Base-by-base conservation (phyloP, 1,140 invertebrate species). In the Sycobia sp. region DNA sequence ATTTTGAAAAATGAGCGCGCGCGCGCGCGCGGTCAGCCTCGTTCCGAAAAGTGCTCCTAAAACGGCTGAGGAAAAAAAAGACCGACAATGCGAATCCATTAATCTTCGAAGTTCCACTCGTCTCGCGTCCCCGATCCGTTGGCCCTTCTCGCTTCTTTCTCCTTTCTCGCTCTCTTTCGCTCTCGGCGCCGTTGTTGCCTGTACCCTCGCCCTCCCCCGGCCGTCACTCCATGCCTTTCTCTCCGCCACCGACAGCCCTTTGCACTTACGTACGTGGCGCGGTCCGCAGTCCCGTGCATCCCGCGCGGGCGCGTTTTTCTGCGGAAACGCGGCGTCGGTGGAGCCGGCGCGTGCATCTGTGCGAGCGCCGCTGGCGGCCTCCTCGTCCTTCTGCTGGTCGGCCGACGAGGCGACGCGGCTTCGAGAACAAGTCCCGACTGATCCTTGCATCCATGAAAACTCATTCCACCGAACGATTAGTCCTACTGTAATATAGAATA, bases 51-150 rank as follows among this genome's bases (percentile, higher is more conserved):
- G 73, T 75, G 71, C 67, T 71, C 67, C 68, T 72, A 73, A 75
- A 75, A 73, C 69, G 70, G 70, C 61, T 73, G 71, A 75, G n/a
- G n/a, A n/a, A n/a, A n/a, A 75, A 74, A 75, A 75, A 75, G 71
- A 72, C 71, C 69, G 70, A 73, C 73, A 75, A 75, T 75, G 68
- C 70, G 67, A 71, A 72, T 71, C 72, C 73, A 75, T 75, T 73
- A 75, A 73, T 75, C 73, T 75, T 73, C 34, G 16, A 2, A 13
- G 9, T 22, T 22, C 11, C 22, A n/a, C 29, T n/a, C 22, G 3
- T 23, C 22, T 14, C 3, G 1, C 14, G 3, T 2, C 18, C 11
- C 22, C 18, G 14, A 13, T 14, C 27, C 20, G 2, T 2, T 20
- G 29, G 10, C 2, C 7, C 25, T 5, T 3, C 20, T 25, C n/a